Conservation (phyloP, 2,113 vertebrate genomes). For the Podarcis cretensis region DNA sequence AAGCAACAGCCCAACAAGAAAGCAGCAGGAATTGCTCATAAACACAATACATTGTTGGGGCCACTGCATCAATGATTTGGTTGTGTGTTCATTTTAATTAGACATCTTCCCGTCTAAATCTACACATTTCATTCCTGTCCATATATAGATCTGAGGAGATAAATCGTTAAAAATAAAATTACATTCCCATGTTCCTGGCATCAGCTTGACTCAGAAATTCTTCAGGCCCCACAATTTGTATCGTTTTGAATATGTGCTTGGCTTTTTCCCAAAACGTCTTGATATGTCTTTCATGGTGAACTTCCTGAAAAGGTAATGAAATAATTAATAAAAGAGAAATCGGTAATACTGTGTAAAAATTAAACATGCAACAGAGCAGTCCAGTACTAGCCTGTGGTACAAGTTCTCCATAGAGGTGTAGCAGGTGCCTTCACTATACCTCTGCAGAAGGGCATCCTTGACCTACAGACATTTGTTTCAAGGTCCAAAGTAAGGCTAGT, state of each 20-base stretch:
- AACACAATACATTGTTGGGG: not conserved
- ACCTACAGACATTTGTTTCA: not conserved
- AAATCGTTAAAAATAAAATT: conserved; percentile 59
- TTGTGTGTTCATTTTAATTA: not conserved
- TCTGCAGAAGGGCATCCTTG: no score
- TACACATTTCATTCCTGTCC: not conserved
- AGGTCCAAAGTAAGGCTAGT: not conserved
- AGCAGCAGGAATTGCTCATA: conserved; percentile 16
- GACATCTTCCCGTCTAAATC: not conserved
- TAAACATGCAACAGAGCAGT: not conserved
- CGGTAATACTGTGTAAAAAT: not conserved
- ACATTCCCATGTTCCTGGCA: conserved; percentile 99
- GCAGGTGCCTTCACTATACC: no score
- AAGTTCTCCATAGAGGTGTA: no score
- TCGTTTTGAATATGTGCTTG: conserved; percentile 82
- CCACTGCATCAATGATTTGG: conserved; percentile 3
- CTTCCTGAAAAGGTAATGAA: conserved; percentile 83
- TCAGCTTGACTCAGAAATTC: conserved; percentile 94
- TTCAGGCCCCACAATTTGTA: conserved; percentile 97
- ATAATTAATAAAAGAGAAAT: conserved; percentile 49
- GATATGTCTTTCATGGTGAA: conserved; percentile 97
- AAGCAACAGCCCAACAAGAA: not conserved
- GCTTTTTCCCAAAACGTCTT: conserved; percentile 93
- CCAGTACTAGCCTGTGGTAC: not conserved
- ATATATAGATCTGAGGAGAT: not conserved